Conservation (phyloP, 2,888 invertebrate genomes). For the Cheilosia urbana region DNA sequence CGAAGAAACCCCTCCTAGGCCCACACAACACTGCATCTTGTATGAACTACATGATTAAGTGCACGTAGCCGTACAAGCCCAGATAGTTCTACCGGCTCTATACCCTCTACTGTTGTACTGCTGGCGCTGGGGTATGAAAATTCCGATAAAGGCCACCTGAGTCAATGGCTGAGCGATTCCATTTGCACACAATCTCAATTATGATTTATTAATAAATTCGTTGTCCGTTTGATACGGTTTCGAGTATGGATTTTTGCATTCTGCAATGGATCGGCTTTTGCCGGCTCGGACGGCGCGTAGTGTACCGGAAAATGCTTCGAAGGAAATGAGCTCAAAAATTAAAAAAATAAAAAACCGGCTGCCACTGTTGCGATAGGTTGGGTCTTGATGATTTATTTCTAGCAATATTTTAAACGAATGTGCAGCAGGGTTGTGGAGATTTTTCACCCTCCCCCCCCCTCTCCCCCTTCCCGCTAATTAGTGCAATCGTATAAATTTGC, state of each 20-base stretch:
- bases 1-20: constrained; percentile 16
- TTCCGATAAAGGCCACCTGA: constrained; percentile 74
- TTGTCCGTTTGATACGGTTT: constrained; percentile 37
- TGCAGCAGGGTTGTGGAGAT: neutral
- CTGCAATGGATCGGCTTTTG: constrained; percentile 30
- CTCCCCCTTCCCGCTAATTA: constrained; percentile 45
- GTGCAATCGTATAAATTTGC: constrained; percentile 70
- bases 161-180: constrained; percentile 73
- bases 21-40: constrained; percentile 51
- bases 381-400: constrained; percentile 68
- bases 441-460: neutral
- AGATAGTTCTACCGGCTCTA: too few species aligned
- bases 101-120: neutral
- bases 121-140: constrained; percentile 45
- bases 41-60: constrained; percentile 68
- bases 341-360: constrained; percentile 25
- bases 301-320: constrained; percentile 64
- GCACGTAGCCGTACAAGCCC: constrained; percentile 34
- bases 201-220: constrained; percentile 75
- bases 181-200: constrained; percentile 75
- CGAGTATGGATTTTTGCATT: constrained; percentile 14
- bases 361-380: constrained; percentile 49
- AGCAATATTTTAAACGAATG: constrained; percentile 46
- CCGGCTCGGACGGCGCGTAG: constrained; percentile 14
- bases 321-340: constrained; percentile 42